Percentiles rank a stretch among this genome's conserved stretches.
Evolutionary conservation across 1,140 invertebrate genomes (phyloP).

Genomic region (Eurosta solidaginis): DNA sequence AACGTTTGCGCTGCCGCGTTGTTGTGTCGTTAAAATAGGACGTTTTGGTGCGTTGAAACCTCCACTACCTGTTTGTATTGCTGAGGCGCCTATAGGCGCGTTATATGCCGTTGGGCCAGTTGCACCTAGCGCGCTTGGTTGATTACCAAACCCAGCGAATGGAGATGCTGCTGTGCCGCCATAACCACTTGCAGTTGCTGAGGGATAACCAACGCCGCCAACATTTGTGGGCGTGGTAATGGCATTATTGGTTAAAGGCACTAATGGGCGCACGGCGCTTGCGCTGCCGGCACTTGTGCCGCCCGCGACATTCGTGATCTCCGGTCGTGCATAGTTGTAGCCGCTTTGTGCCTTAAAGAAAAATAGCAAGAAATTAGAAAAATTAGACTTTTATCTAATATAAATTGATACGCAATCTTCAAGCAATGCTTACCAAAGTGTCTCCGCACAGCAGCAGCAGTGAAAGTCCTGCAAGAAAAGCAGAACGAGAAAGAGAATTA

Average conservation of each 20-base stretch:
- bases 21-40: conserved; percentile 4
- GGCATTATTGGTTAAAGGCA: not conserved
- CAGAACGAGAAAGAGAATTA: not conserved
- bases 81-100: not conserved
- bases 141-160: not conserved
- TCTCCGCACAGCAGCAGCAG: conserved; percentile 11
- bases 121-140: not conserved
- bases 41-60: conserved; percentile 28
- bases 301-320: conserved; percentile 29
- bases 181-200: conserved; percentile 7
- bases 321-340: conserved; percentile 62
- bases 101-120: not conserved
- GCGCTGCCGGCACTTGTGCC: not conserved
- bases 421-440: conserved; percentile 28
- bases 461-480: conserved; percentile 30
- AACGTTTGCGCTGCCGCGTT: not conserved
- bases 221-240: not conserved
- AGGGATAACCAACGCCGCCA: not conserved
- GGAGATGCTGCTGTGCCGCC: not conserved
- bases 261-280: not conserved
- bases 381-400: not conserved
- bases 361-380: not conserved
- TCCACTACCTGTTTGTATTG: not conserved
- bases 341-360: conserved; percentile 59
- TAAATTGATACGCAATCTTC: not conserved